These are phyloP conservation scores for Chlorocebus sabaeus DNA, from an alignment of 2,113 vertebrate genomes.

Conservation along the genomic window DNA sequence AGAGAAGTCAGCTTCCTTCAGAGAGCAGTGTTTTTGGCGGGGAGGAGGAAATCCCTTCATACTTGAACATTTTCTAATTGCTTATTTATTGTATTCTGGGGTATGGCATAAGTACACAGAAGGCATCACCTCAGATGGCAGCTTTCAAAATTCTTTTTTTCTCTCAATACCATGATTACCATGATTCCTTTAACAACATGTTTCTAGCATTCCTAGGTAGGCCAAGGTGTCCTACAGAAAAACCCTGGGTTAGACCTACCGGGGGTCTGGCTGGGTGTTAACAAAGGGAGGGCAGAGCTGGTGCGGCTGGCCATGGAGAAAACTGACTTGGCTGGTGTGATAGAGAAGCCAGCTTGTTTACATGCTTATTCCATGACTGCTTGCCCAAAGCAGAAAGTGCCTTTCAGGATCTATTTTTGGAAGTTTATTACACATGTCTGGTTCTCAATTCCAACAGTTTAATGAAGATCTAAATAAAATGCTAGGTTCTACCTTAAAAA, in stretches of 20 bases:
- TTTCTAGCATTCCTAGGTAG: no score
- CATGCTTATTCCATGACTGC: conserved; percentile 83
- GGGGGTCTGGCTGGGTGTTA: conserved; percentile 84
- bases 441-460: conserved; percentile 81
- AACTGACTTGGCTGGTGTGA: conserved; percentile 92
- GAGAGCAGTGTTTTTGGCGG: conserved; percentile 79
- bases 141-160: conserved; percentile 83
- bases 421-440: conserved; percentile 83
- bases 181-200: no score
- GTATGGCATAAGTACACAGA: conserved; percentile 92
- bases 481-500: conserved; percentile 79
- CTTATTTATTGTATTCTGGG: conserved; percentile 94
- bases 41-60: conserved; percentile 83
- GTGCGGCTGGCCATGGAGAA: conserved; percentile 70
- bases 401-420: conserved; percentile 74
- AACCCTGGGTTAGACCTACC: no score
- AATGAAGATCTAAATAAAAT: conserved; percentile 84
- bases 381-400: conserved; percentile 87
- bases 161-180: no score
- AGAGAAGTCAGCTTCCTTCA: conserved; percentile 89
- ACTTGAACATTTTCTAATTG: conserved; percentile 88
- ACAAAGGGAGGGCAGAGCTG: conserved; percentile 76
- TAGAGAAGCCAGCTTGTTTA: conserved; percentile 98
- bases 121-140: conserved; percentile 89
- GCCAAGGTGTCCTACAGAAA: no score